Evolutionary conservation across 2,888 invertebrate genomes (phyloP).

Genomic region (Cylindroiulus punctatus): DNA sequence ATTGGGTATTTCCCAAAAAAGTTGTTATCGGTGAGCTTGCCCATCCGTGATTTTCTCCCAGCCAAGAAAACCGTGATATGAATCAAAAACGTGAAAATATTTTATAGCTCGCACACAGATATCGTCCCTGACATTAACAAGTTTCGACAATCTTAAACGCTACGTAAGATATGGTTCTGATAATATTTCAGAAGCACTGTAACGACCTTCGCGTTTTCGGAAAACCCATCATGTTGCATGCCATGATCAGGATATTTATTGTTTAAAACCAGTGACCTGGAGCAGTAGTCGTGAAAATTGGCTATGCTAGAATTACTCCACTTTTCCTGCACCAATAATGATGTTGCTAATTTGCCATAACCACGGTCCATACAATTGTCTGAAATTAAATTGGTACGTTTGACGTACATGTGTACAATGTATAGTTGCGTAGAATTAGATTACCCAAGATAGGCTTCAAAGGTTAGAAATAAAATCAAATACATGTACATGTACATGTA

Average conservation of each 20-base stretch:
- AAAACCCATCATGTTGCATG: background rate
- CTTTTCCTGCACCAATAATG: background rate
- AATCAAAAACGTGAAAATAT: background rate
- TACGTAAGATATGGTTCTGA: background rate
- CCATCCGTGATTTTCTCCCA: background rate
- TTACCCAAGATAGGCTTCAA: background rate
- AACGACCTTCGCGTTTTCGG: background rate
- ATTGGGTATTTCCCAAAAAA: background rate
- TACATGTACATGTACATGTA: too few relatives aligned
- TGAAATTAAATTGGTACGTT: background rate
- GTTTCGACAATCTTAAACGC: too few relatives aligned
- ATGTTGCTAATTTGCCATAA: conserved; percentile 5
- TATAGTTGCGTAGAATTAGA: conserved; percentile 2
- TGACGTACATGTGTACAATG: too few relatives aligned
- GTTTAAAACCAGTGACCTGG: conserved; percentile 45
- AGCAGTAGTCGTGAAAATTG: background rate
- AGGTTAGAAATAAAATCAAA: background rate
- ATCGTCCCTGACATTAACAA: conserved; percentile 17
- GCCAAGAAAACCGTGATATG: background rate
- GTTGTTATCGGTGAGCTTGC: background rate
- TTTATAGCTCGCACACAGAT: background rate
- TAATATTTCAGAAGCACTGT: background rate
- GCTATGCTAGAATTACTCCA: conserved; percentile 7
- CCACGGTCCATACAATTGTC: background rate
- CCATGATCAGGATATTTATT: background rate